Conservation (phyloP, 2,888 invertebrate genomes). For the Hydroisotoma schaefferi region DNA sequence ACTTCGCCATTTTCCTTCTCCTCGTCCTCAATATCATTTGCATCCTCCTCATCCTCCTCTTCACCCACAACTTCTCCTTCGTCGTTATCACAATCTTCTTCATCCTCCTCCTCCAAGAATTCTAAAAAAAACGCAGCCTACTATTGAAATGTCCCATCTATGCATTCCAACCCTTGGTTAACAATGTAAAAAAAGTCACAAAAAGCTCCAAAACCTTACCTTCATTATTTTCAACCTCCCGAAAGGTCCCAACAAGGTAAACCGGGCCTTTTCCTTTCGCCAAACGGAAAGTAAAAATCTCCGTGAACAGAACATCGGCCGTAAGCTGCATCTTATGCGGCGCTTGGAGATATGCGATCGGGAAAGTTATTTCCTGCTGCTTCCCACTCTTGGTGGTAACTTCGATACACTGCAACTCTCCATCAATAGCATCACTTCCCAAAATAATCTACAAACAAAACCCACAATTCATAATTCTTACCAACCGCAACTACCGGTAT, state of each 20-base stretch:
- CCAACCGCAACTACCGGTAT: too few relatives aligned
- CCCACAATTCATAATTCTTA: background rate
- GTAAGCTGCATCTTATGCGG: conserved; percentile 10
- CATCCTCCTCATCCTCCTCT: conserved; percentile 12
- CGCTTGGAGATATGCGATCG: conserved; percentile 17
- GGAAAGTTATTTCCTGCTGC: conserved; percentile 10
- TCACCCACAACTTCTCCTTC: conserved; percentile 12
- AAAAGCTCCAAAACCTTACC: conserved; percentile 8
- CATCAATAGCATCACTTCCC: conserved; percentile 15
- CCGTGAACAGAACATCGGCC: conserved; percentile 16
- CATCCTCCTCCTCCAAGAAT: conserved; percentile 12
- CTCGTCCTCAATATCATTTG: conserved; percentile 16
- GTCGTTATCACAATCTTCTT: conserved; percentile 12
- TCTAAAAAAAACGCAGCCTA: conserved; percentile 8
- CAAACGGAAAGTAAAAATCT: conserved; percentile 15
- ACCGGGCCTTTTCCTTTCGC: conserved; percentile 26
- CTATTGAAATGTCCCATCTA: background rate
- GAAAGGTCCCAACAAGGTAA: conserved; percentile 19
- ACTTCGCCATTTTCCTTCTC: too few relatives aligned
- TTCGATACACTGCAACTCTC: conserved; percentile 8
- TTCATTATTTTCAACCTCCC: conserved; percentile 19
- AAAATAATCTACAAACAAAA: conserved; percentile 9
- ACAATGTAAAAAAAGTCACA: background rate
- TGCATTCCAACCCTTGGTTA: background rate
- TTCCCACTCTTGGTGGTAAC: conserved; percentile 10